Conservation (phyloP, 2,888 invertebrate species). For the Hirtodrosophila trivittata region DNA sequence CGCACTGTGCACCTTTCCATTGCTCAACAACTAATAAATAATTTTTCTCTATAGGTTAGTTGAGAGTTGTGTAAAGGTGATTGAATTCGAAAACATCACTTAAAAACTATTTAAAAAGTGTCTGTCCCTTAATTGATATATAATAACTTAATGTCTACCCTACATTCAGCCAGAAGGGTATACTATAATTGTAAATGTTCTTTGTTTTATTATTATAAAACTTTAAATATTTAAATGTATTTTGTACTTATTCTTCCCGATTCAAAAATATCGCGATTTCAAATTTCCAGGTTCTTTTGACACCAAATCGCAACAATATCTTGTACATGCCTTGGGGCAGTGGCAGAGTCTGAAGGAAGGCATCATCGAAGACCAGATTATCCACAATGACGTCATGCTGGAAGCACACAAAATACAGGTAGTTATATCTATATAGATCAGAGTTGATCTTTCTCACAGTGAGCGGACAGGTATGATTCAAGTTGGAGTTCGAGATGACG, state of each 20-base stretch:
- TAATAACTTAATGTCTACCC: no score
- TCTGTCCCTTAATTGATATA: no score
- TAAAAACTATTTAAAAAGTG: no score
- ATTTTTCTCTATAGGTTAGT: no score
- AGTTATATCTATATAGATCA: no score
- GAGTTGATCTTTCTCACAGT: constrained; percentile 21
- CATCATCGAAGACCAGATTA: constrained; percentile 36
- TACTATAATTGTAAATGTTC: no score
- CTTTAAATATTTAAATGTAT: not conserved
- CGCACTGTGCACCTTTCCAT: no score
- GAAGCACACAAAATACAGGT: not conserved
- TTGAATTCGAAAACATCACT: no score
- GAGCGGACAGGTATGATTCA: constrained; percentile 40
- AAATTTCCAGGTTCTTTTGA: constrained; percentile 6
- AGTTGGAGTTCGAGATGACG: constrained; percentile 13
- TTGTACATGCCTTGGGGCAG: constrained; percentile 46
- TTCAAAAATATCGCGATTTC: not conserved
- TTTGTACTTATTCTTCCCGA: not conserved
- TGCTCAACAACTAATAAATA: no score
- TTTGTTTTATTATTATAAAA: not conserved
- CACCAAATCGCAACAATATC: constrained; percentile 23
- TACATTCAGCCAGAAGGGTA: no score
- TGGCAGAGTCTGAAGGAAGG: constrained; percentile 26
- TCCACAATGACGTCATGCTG: constrained; percentile 34
- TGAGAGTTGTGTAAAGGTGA: no score